Percentiles rank a stretch among this genome's conserved stretches.
Conservation (phyloP, 2,888 invertebrate genomes). For the Actias luna region DNA sequence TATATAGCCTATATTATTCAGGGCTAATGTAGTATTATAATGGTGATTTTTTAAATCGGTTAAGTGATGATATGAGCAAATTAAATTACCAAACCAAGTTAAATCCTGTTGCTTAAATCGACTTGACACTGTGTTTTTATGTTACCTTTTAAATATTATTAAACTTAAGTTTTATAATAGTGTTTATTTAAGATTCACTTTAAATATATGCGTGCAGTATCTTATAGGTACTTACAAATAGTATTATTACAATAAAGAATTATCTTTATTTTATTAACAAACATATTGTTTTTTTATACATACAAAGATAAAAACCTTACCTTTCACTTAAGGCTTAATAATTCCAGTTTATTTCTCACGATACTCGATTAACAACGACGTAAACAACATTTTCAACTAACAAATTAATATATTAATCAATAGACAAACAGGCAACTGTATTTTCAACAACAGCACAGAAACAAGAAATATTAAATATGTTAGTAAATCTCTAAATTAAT, state of each 20-base stretch:
- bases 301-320: constrained; percentile 35
- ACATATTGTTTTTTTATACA: not conserved
- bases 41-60: no score
- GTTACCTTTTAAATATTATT: no score
- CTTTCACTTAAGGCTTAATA: constrained; percentile 31
- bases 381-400: constrained; percentile 37
- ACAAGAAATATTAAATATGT: constrained; percentile 52
- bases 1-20: no score
- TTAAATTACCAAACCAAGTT: no score
- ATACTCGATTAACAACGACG: constrained; percentile 37
- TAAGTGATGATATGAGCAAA: no score
- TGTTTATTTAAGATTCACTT: no score
- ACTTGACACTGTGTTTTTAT: no score
- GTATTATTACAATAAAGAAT: not conserved
- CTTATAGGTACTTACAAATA: no score
- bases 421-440: constrained; percentile 50
- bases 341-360: constrained; percentile 25
- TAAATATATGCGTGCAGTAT: no score
- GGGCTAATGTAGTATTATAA: no score
- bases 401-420: constrained; percentile 32
- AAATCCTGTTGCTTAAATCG: no score
- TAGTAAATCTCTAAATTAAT: constrained; percentile 48
- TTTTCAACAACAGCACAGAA: constrained; percentile 52
- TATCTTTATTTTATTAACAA: not conserved
- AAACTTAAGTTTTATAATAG: no score